Evolutionary conservation across 1,140 invertebrate genomes (phyloP), one percentile per base, ranked within the genome.

Genomic region (Coelopa frigida): DNA sequence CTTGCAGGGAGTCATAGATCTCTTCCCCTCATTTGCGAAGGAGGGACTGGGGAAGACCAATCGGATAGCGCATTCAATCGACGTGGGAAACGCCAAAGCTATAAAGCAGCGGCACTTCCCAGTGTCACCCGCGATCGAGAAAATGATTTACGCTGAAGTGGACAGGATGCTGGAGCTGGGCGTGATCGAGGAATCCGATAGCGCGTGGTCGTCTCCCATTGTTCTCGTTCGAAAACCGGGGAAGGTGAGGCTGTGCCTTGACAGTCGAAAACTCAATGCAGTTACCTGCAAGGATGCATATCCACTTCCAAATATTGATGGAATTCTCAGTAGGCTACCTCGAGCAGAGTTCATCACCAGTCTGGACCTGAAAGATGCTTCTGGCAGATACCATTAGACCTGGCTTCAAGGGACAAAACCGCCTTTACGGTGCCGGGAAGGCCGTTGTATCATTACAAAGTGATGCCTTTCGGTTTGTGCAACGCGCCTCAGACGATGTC

Each of bases 361-460:
- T 1, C 33, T 67, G 10, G 61, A 65, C 33, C 23, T 65, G 6
- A 53, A 53, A 23, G 18, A 37, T n/a, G 35, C 35, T 4, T 36
- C 18, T 11, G 18, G 35, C 17, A 15, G 14, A 53, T 53, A 14
- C 24, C 27, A 3, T 50, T 53, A 23, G 17, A 15, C 7, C 15
- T 32, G n/a, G 31, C 26, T 10, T 54, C 57, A 12, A 41, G 44
- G 18, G 55, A 46, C 56, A 59, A 47, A 74, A 44, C 72, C 1
- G 69, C 61, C 2, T 74, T 74, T 51, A 52, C 50, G 3, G 55
- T 68, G 2, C 57, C 54, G 21, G 60, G 62, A 17, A 51, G 58
- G 32, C 61, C 59, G 5, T 48, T 68, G 11, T 72, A 50, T 44
- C 50, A 63, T 21, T 49, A 43, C 21, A 27, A 11, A 3, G 48